Percentiles rank a stretch among this genome's conserved stretches.
These are phyloP conservation scores for Cheirogaleus medius DNA, from an alignment of 2,113 vertebrate genomes.

Conservation along the genomic window DNA sequence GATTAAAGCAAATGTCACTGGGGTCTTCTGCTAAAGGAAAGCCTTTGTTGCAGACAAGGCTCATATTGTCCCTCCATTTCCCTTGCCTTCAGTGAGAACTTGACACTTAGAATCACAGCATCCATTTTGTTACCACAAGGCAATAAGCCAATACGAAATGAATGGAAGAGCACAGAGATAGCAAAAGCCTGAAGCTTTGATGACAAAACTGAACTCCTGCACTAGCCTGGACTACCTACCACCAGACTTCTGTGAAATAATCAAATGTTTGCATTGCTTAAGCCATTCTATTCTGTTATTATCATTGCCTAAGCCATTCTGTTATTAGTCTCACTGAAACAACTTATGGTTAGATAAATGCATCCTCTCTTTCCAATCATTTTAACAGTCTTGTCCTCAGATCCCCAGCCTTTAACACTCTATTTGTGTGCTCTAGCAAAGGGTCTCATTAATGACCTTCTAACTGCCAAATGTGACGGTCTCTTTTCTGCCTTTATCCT, in stretches of 20 bases:
- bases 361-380: conserved; percentile 7
- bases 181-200: neutral
- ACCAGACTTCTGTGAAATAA: conserved; percentile 22
- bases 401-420: neutral
- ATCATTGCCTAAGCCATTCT: neutral
- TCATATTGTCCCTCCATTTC: neutral
- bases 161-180: neutral
- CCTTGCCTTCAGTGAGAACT: neutral
- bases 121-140: neutral
- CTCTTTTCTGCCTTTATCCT: neutral
- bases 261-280: neutral
- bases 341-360: conserved; percentile 1
- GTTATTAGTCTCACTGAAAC: neutral
- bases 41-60: neutral
- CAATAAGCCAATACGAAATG: conserved; percentile 8
- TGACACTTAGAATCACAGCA: neutral
- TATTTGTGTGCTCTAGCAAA: conserved; percentile 4
- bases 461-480: neutral
- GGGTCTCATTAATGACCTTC: neutral
- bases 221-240: neutral
- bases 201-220: neutral
- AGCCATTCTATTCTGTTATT: neutral
- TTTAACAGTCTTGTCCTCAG: neutral
- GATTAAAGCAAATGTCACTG: neutral
- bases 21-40: neutral